These are phyloP conservation scores for Anguilla japonica DNA, from an alignment of 2,113 vertebrate species.

Conservation along the genomic window DNA sequence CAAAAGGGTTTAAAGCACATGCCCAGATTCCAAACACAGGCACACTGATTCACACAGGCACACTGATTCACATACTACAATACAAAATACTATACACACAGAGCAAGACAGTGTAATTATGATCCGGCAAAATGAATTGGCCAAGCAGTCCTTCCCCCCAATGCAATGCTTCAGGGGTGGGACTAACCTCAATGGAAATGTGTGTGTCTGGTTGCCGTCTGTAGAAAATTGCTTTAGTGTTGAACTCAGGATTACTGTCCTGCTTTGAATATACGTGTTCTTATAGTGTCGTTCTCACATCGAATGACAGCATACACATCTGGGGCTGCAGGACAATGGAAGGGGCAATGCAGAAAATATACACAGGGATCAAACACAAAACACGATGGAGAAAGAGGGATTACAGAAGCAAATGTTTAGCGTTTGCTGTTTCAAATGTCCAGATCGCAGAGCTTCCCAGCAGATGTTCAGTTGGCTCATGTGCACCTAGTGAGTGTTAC, in stretches of 20 bases:
- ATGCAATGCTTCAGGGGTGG: background rate
- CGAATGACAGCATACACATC: constrained; percentile 69
- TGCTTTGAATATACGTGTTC: constrained; percentile 64
- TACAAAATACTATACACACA: background rate
- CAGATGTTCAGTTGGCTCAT: background rate
- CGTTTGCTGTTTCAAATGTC: background rate
- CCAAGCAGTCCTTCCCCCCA: background rate
- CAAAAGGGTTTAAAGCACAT: too few species aligned
- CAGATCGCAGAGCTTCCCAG: background rate
- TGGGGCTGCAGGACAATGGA: constrained; percentile 52
- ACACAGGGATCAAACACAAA: background rate
- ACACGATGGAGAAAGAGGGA: background rate
- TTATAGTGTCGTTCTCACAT: constrained; percentile 65
- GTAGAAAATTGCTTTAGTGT: constrained; percentile 75
- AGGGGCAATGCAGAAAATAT: background rate
- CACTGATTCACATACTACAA: too few species aligned
- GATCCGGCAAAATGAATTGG: too few species aligned
- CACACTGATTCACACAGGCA: too few species aligned
- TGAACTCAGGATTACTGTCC: constrained; percentile 70
- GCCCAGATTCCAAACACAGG: too few species aligned
- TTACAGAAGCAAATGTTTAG: background rate
- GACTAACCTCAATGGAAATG: constrained; percentile 61
- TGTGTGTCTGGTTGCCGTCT: constrained; percentile 60
- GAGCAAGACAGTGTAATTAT: background rate
- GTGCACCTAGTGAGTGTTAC: constrained; percentile 35